phyloP scores from a whole-genome alignment of 2,113 vertebrate species.

The Ochotona princeps region DNA sequence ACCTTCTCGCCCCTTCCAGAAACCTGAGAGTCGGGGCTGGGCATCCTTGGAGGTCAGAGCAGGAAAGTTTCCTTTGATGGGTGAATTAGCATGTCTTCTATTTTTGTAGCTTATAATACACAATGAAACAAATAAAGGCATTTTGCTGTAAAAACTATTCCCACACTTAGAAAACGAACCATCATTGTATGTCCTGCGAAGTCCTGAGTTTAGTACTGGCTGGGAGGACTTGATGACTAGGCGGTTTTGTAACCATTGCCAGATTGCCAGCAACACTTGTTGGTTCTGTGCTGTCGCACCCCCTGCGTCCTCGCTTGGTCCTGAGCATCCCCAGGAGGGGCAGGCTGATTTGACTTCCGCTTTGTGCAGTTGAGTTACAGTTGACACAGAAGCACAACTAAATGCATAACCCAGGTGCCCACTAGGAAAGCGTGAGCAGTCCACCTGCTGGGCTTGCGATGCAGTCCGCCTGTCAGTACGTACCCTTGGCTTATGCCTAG shows the following conservation, averaged over 20 bases:
- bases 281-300: too few relatives aligned
- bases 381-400: conserved; percentile 55
- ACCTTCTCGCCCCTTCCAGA: background rate
- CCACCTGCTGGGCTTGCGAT: too few relatives aligned
- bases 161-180: conserved; percentile 26
- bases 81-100: background rate
- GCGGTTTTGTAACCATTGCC: conserved; percentile 73
- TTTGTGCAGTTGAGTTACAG: conserved; percentile 68
- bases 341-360: conserved; percentile 73
- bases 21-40: background rate
- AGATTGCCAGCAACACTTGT: conserved; percentile 67
- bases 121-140: conserved; percentile 7
- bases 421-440: conserved; percentile 51
- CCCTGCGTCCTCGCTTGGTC: too few relatives aligned
- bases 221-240: conserved; percentile 73
- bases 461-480: too few relatives aligned
- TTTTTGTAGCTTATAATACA: conserved; percentile 42
- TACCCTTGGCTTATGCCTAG: too few relatives aligned
- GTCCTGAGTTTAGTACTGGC: conserved; percentile 66
- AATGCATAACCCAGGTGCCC: conserved; percentile 64
- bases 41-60: background rate
- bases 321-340: conserved; percentile 69
- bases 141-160: conserved; percentile 56
- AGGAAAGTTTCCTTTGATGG: background rate
- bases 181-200: conserved; percentile 70